Conservation (phyloP, 2,113 vertebrate species). For the Glaucidium brasilianum region DNA sequence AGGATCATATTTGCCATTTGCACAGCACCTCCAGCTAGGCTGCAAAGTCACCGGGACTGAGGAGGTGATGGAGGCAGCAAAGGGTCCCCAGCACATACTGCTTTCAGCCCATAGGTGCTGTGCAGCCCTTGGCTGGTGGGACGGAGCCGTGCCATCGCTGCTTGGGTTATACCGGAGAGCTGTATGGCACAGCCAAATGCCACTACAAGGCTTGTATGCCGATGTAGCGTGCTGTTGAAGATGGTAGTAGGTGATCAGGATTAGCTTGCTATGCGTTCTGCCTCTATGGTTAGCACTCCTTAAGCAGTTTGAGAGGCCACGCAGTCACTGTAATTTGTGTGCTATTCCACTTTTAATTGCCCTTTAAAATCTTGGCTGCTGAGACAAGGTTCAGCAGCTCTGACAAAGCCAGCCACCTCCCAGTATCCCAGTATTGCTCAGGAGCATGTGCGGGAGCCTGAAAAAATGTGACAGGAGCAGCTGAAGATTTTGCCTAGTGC, state of each 20-base stretch:
- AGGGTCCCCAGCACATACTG: not conserved
- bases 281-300: not conserved
- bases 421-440: not conserved
- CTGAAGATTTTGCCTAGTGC: not conserved
- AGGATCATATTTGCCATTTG: not conserved
- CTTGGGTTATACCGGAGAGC: not conserved
- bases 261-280: not conserved
- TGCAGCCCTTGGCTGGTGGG: not conserved
- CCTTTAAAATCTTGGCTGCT: not conserved
- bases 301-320: not conserved
- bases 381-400: not conserved
- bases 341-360: not conserved
- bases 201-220: not conserved
- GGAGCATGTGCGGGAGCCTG: not conserved
- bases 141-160: too few species aligned
- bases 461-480: not conserved
- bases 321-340: not conserved
- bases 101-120: not conserved
- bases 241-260: accelerated
- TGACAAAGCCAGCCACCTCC: not conserved
- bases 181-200: not conserved
- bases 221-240: not conserved
- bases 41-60: not conserved
- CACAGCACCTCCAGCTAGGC: not conserved
- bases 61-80: not conserved